Percentiles rank a stretch among this genome's conserved stretches.
These are phyloP conservation scores for Drosophila parvula DNA, from an alignment of 1,140 invertebrate genomes.

Conservation along the genomic window DNA sequence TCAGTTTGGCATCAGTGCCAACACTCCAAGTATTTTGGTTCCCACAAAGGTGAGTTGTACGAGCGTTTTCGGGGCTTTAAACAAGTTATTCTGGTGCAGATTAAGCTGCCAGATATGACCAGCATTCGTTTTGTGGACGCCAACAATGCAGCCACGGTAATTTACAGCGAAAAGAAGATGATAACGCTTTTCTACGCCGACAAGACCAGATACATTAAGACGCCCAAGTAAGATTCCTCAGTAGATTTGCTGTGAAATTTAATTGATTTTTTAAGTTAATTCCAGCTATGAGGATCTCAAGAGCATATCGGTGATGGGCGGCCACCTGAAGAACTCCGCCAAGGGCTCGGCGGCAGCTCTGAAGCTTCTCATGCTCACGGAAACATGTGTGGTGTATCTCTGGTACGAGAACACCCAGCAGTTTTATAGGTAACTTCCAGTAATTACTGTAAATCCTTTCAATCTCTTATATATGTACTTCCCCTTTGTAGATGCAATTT, in stretches of 20 bases:
- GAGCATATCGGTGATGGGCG: constrained; percentile 73
- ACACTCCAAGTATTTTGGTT: constrained; percentile 47
- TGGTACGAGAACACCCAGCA: constrained; percentile 83
- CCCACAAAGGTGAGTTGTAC: constrained; percentile 79
- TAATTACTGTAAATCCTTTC: not conserved
- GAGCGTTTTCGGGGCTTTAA: not conserved
- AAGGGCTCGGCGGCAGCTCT: constrained; percentile 74
- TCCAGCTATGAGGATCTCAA: constrained; percentile 76
- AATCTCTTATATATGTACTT: not conserved
- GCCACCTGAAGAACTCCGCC: constrained; percentile 59
- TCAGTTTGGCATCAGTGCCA: constrained; percentile 86
- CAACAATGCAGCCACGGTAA: constrained; percentile 78
- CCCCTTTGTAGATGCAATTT: constrained; percentile 65
- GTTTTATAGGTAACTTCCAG: constrained; percentile 65
- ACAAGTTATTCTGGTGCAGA: constrained; percentile 21
- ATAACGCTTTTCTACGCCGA: constrained; percentile 73
- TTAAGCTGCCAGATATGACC: constrained; percentile 64
- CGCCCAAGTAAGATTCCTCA: constrained; percentile 66
- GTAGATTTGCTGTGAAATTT: not conserved
- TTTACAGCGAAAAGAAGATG: constrained; percentile 61
- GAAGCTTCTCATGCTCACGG: constrained; percentile 74
- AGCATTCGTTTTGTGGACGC: constrained; percentile 72
- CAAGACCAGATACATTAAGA: constrained; percentile 72
- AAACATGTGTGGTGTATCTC: constrained; percentile 77
- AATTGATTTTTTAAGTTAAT: not conserved